These are phyloP conservation scores for Leiothrix lutea DNA, from an alignment of 2,113 vertebrate species.

Conservation along the genomic window DNA sequence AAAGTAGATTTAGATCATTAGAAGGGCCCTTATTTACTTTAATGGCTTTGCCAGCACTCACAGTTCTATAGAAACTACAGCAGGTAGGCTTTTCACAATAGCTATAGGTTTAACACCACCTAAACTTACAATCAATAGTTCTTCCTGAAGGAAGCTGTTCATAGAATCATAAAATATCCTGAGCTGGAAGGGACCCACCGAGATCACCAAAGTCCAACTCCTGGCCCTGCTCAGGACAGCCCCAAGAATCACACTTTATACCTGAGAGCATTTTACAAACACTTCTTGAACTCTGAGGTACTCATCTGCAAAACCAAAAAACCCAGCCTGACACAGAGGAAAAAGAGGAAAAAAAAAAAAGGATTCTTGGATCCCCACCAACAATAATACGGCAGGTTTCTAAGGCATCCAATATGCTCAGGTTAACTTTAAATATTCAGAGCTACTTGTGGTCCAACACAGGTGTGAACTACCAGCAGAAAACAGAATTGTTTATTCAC, in stretches of 20 bases:
- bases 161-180: background rate
- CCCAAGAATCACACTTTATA: background rate
- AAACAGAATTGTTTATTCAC: background rate
- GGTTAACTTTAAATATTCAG: background rate
- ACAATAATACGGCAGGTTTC: background rate
- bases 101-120: background rate
- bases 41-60: background rate
- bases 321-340: accelerated
- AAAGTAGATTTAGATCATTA: background rate
- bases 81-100: background rate
- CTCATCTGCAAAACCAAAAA: background rate
- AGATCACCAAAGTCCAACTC: background rate
- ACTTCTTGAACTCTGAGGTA: background rate
- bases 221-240: background rate
- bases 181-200: background rate
- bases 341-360: background rate
- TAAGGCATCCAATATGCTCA: background rate
- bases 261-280: background rate
- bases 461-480: background rate
- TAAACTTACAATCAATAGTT: background rate
- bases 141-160: background rate
- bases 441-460: background rate
- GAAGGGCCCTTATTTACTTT: background rate
- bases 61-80: background rate
- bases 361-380: background rate